A percentile compares a stretch with the other conserved stretches of the same genome.
Conservation (phyloP, 2,797 vertebrate species). For the Esox masquinongy region DNA sequence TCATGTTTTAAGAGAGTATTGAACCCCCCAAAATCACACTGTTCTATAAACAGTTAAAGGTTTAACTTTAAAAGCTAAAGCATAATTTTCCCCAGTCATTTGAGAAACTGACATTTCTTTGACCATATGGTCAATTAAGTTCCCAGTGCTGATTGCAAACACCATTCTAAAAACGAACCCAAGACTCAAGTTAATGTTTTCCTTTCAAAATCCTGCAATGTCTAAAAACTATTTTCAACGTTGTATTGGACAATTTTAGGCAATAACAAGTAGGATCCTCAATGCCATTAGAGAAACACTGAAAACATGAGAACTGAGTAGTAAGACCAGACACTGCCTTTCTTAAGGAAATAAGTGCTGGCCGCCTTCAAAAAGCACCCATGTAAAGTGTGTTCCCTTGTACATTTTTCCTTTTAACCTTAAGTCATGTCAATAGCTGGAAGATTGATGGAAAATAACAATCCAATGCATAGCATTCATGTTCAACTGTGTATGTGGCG, state of each 20-base stretch:
- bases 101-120: neutral
- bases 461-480: slow-evolving; percentile 51
- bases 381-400: slow-evolving; percentile 32
- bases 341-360: slow-evolving; percentile 6
- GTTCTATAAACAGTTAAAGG: slow-evolving; percentile 1
- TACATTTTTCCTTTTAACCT: slow-evolving; percentile 33
- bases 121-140: neutral
- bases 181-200: neutral
- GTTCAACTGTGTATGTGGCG: slow-evolving; percentile 21
- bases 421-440: slow-evolving; percentile 43
- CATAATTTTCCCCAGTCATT: neutral
- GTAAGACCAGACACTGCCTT: neutral
- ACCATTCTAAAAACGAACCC: slow-evolving; percentile 1
- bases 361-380: slow-evolving; percentile 19
- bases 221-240: neutral
- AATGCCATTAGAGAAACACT: slow-evolving; percentile 8
- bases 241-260: neutral
- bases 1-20: neutral
- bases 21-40: neutral
- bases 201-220: neutral
- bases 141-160: neutral
- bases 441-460: slow-evolving; percentile 31
- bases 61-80: neutral
- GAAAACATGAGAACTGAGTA: neutral
- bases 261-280: neutral